Percentiles rank a stretch among this genome's conserved stretches.
Conservation (phyloP, 2,888 invertebrate species). For the Smittia sp. region DNA sequence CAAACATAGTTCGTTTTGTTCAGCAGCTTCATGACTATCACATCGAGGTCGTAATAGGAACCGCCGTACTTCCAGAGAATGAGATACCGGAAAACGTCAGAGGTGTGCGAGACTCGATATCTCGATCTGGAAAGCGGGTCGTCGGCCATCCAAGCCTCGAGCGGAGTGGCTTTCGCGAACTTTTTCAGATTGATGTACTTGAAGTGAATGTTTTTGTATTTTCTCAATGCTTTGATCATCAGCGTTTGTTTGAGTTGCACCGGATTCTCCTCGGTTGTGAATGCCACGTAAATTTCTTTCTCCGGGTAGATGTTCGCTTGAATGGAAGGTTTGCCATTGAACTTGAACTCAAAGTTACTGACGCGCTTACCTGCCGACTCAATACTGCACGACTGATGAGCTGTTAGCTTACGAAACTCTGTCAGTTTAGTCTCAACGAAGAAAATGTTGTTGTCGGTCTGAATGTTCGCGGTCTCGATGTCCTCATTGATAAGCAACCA, state of each 20-base stretch:
- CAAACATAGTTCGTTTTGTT: too few species aligned
- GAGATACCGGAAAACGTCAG: not conserved
- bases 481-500: too few species aligned
- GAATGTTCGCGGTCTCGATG: too few species aligned
- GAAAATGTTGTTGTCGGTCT: too few species aligned
- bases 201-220: slow-evolving; percentile 2
- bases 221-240: not conserved
- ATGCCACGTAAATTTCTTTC: not conserved
- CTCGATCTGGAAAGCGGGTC: not conserved
- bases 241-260: not conserved
- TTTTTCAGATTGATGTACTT: not conserved
- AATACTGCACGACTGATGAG: not conserved
- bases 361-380: slow-evolving; percentile 14
- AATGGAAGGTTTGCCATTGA: not conserved
- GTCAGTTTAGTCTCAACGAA: not conserved
- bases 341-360: not conserved
- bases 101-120: not conserved
- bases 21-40: not conserved
- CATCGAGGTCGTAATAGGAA: slow-evolving; percentile 5
- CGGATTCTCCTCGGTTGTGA: not conserved
- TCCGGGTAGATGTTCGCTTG: slow-evolving; percentile 14
- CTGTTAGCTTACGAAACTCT: not conserved
- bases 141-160: not conserved
- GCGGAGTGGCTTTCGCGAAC: not conserved
- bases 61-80: not conserved